These are phyloP conservation scores for Galbula dea DNA, from an alignment of 2,113 vertebrate genomes.

Conservation along the genomic window DNA sequence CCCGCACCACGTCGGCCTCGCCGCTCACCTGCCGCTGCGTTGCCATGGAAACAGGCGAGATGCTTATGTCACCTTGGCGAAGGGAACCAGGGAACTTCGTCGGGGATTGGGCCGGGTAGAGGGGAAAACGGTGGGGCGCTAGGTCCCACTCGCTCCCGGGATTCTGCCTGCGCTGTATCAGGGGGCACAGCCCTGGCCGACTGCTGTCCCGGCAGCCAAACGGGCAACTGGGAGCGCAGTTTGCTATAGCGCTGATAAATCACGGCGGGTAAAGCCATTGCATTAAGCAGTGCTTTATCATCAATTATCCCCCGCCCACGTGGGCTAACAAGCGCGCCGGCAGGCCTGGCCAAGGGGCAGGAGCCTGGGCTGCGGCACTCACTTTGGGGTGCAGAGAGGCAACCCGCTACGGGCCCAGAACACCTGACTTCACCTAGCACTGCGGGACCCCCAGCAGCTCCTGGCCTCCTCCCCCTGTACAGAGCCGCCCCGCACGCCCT, in stretches of 20 bases:
- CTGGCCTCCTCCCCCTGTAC: fast-evolving
- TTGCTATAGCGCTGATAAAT: conserved; percentile 67
- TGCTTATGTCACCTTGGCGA: conserved; percentile 67
- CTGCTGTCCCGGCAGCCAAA: conserved; percentile 20
- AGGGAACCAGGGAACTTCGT: conserved; percentile 23
- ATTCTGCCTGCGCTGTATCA: fast-evolving
- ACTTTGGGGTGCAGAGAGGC: not conserved
- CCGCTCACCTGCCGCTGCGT: conserved; percentile 63
- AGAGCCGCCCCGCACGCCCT: not conserved
- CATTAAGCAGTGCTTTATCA: conserved; percentile 75
- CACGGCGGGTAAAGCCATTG: conserved; percentile 61
- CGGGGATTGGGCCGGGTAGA: not conserved
- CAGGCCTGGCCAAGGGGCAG: not conserved
- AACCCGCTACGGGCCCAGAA: fast-evolving
- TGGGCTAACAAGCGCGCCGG: not conserved
- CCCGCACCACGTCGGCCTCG: not conserved
- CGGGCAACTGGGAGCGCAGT: conserved; percentile 48
- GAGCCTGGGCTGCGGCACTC: not conserved
- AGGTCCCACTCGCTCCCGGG: not conserved
- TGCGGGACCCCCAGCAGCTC: not conserved
- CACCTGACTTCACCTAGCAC: fast-evolving
- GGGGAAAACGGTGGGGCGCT: fast-evolving
- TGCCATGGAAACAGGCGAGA: conserved; percentile 64
- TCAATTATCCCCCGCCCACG: conserved; percentile 69
- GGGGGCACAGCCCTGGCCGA: not conserved